phyloP scores from a whole-genome alignment of 2,888 invertebrate species.

The Phragmatobia fuliginosa region DNA sequence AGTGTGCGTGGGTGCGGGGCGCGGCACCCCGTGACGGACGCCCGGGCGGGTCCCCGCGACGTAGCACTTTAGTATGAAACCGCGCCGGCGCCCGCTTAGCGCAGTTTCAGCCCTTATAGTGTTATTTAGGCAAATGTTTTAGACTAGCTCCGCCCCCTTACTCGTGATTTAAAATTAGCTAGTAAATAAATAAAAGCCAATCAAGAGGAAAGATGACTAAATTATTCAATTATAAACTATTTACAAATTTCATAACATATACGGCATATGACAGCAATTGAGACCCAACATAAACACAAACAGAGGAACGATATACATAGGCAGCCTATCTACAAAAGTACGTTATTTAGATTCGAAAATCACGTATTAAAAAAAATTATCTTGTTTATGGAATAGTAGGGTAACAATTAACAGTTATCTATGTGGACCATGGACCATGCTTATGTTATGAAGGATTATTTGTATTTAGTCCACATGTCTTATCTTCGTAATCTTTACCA shows the following conservation, averaged over 20 bases:
- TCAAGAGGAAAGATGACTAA: constrained; percentile 55
- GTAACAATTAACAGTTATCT: background rate
- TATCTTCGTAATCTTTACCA: background rate
- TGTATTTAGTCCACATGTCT: background rate
- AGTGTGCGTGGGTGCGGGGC: too few relatives aligned
- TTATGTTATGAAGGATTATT: background rate
- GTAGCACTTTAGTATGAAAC: too few relatives aligned
- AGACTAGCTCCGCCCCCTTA: too few relatives aligned
- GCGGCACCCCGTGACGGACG: too few relatives aligned
- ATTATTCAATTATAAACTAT: constrained; percentile 68
- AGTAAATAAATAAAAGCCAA: constrained; percentile 37
- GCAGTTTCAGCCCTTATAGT: too few relatives aligned
- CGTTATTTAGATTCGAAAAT: background rate
- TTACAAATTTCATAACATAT: constrained; percentile 67
- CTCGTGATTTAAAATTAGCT: too few relatives aligned
- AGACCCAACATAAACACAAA: constrained; percentile 46
- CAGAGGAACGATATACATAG: constrained; percentile 45
- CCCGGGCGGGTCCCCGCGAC: too few relatives aligned
- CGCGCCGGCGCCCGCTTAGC: too few relatives aligned
- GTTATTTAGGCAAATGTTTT: too few relatives aligned
- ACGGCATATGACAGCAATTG: constrained; percentile 34
- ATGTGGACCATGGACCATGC: background rate
- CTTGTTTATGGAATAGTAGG: background rate
- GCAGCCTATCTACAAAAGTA: background rate
- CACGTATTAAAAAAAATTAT: background rate